These are phyloP conservation scores for Cryptotermes secundus DNA, from an alignment of 1,140 invertebrate species.

Conservation along the genomic window DNA sequence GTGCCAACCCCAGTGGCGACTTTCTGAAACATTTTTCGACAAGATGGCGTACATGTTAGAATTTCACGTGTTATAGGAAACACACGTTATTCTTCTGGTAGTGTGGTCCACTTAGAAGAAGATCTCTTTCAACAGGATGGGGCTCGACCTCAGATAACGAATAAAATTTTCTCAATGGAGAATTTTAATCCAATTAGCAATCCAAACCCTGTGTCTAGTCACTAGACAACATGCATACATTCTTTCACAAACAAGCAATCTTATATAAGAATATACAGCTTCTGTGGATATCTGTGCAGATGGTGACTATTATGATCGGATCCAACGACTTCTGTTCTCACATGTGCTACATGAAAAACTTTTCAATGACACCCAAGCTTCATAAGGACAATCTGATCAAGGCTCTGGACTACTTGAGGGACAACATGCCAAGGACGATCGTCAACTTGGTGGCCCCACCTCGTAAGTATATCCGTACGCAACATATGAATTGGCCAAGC, in stretches of 20 bases:
- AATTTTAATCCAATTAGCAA: too few species aligned
- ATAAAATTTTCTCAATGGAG: too few species aligned
- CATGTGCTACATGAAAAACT: slow-evolving; percentile 53
- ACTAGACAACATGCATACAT: background rate
- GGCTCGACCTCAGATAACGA: too few species aligned
- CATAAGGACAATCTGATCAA: slow-evolving; percentile 63
- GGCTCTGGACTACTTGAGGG: slow-evolving; percentile 58
- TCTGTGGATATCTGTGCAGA: slow-evolving; percentile 48
- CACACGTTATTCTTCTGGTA: too few species aligned
- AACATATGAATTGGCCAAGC: too few species aligned
- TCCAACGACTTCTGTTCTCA: slow-evolving; percentile 68
- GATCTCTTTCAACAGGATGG: too few species aligned
- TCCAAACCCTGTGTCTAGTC: too few species aligned
- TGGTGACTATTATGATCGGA: slow-evolving; percentile 67
- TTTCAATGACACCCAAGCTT: slow-evolving; percentile 53
- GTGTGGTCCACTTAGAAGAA: too few species aligned
- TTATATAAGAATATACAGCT: background rate
- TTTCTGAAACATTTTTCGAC: too few species aligned
- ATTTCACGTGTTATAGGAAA: too few species aligned
- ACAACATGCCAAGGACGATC: slow-evolving; percentile 61
- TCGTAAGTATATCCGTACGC: slow-evolving; percentile 42
- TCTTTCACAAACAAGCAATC: background rate
- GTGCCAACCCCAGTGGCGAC: too few species aligned
- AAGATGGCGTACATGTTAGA: too few species aligned
- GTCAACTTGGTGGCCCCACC: slow-evolving; percentile 58